Base-by-base conservation (phyloP, 2,888 invertebrate species). In the Tachina grossa region DNA sequence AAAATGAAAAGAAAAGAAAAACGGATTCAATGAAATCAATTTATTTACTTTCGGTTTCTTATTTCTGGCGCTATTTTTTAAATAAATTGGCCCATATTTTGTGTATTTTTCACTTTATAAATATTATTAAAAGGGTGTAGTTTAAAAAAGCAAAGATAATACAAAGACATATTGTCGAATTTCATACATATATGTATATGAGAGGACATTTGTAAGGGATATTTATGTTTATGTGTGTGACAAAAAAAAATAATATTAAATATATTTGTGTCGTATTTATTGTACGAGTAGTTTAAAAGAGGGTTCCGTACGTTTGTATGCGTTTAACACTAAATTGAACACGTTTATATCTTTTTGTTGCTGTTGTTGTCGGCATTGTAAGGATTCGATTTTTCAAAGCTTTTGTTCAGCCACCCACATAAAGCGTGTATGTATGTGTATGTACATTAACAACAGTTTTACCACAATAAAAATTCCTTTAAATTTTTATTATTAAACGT, bases 391-490 rank as follows among this genome's bases (percentile, higher is more conserved):
- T 84, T 59, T 43, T 16, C 31, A 8, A 13, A n/a, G 53, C 51
- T 55, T 66, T 74, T 61, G 74, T 72, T 69, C 55, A 57, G 71
- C 74, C 47, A 49, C 45, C 49, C 65, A 68, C 51, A 68, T 51
- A 13, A 47, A 59, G 9, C 59, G 22, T 2, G 16, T 8, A n/a
- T 13, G 2, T 22, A 31, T 2, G 4, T 31, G 2, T 31, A 4
- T 31, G 31, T 31, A 31, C 4, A 31, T 31, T 16, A 14, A 53
- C 65, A 79, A 76, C 53, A 9, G 66, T 74, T 80, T 83, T 81
- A 53, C 57, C 55, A 78, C 84, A 83, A 83, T 85, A 83, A 87
- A 84, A 83, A 76, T 85, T 79, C 79, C 76, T 76, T 82, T 65
- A 85, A 80, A 80, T 76, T 83, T 80, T 76, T 74, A 83, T 83